A percentile compares a stretch with the other conserved stretches of the same genome.
Conservation (phyloP, 2,888 invertebrate species). For the Masnerella sp. region DNA sequence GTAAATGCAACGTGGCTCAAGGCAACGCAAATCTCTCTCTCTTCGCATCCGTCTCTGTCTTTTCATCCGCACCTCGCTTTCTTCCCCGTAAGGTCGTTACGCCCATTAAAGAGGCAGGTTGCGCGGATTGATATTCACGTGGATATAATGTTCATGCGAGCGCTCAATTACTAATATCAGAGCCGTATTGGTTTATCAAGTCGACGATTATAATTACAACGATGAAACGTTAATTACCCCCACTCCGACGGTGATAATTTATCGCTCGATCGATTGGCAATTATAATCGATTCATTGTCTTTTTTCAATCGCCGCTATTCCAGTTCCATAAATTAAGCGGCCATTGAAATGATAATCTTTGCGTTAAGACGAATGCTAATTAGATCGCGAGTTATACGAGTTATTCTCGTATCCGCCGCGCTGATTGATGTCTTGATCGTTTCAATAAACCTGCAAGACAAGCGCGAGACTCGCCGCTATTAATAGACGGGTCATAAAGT, state of each 20-base stretch:
- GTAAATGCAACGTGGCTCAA: slow-evolving; percentile 32
- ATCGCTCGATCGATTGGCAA: slow-evolving; percentile 38
- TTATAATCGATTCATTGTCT: slow-evolving; percentile 35
- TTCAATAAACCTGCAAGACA: slow-evolving; percentile 55
- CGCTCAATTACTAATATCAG: slow-evolving; percentile 22
- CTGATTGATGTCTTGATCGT: slow-evolving; percentile 58
- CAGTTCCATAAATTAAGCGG: slow-evolving; percentile 40
- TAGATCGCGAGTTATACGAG: slow-evolving; percentile 54
- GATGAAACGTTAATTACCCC: slow-evolving; percentile 25
- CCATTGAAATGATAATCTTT: slow-evolving; percentile 51
- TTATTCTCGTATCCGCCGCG: slow-evolving; percentile 42
- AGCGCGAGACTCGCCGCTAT: slow-evolving; percentile 60
- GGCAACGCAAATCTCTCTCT: slow-evolving; percentile 11
- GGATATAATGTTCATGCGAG: slow-evolving; percentile 20
- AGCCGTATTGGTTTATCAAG: slow-evolving; percentile 27
- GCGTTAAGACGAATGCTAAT: slow-evolving; percentile 55
- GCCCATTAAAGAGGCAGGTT: slow-evolving; percentile 45
- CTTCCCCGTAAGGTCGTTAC: slow-evolving; percentile 38
- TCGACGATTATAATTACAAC: slow-evolving; percentile 33
- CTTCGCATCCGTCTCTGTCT: slow-evolving; percentile 10
- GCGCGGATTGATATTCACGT: slow-evolving; percentile 28
- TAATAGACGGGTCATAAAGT: slow-evolving; percentile 66
- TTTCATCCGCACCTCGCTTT: slow-evolving; percentile 11
- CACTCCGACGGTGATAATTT: slow-evolving; percentile 27
- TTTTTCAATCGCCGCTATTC: slow-evolving; percentile 8